These are phyloP conservation scores for Teleiodes luculella DNA, from an alignment of 2,888 invertebrate species.

Conservation along the genomic window DNA sequence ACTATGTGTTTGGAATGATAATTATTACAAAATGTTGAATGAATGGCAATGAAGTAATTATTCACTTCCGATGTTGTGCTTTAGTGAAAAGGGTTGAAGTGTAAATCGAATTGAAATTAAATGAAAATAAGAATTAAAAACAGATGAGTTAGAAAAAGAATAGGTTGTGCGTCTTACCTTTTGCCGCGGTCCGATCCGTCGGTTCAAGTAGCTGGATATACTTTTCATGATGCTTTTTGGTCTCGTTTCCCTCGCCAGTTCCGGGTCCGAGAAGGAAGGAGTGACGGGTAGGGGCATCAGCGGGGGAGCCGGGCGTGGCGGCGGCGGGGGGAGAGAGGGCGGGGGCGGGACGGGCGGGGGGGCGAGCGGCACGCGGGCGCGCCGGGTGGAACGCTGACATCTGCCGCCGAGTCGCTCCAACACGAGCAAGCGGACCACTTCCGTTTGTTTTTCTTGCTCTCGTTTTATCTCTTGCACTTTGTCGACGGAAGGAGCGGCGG, in stretches of 20 bases:
- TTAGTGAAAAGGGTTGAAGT: not conserved
- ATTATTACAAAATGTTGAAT: not conserved
- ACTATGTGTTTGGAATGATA: not conserved
- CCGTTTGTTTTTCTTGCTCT: conserved; percentile 90
- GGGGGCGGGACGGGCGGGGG: conserved; percentile 37
- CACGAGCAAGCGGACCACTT: conserved; percentile 89
- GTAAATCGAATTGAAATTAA: not conserved
- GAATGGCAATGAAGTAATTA: conserved; percentile 12
- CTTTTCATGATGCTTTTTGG: conserved; percentile 91
- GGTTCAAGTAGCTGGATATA: conserved; percentile 89
- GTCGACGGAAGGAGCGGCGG: conserved; percentile 62
- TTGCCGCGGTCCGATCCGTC: conserved; percentile 82
- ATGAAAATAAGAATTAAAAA: not conserved
- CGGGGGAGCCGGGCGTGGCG: conserved; percentile 42
- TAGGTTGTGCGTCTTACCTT: conserved; percentile 59
- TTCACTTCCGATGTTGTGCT: not conserved
- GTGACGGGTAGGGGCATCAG: conserved; percentile 52
- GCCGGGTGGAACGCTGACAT: conserved; percentile 38
- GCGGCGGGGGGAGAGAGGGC: conserved; percentile 30
- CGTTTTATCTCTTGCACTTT: conserved; percentile 87
- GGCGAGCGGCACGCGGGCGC: conserved; percentile 37
- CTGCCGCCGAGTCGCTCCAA: conserved; percentile 83
- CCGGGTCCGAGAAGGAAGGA: conserved; percentile 78
- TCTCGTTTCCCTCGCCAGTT: conserved; percentile 79
- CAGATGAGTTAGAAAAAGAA: not conserved